Conservation (phyloP, 2,888 invertebrate genomes). For the Diarsia dahlii region DNA sequence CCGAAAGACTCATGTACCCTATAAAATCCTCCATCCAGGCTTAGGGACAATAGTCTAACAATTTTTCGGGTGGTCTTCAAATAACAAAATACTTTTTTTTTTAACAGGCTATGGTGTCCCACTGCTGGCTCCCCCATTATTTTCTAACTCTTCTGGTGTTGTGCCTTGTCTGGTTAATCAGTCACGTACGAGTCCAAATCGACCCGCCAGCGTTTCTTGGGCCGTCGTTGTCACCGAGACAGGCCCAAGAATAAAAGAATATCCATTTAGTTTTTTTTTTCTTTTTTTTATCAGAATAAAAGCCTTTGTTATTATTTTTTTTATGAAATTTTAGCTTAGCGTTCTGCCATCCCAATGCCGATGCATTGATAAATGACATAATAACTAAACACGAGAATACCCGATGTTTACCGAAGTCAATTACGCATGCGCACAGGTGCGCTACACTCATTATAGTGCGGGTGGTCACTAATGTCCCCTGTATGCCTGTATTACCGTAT, state of each 20-base stretch:
- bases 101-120: no score
- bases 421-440: constrained; percentile 69
- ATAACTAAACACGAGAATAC: constrained; percentile 65
- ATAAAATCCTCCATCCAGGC: neutral
- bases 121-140: no score
- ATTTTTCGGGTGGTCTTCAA: neutral
- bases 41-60: no score
- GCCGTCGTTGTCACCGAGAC: no score
- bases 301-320: neutral
- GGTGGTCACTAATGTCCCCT: constrained; percentile 79
- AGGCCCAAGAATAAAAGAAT: no score
- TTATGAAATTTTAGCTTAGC: neutral
- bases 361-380: constrained; percentile 62
- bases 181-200: no score
- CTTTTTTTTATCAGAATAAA: no score
- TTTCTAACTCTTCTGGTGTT: no score
- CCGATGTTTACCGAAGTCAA: constrained; percentile 66
- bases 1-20: neutral
- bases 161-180: no score
- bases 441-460: constrained; percentile 72
- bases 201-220: no score
- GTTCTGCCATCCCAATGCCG: constrained; percentile 2
- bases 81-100: no score
- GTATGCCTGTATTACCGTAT: constrained; percentile 66
- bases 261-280: no score